Conservation (phyloP, 2,888 invertebrate genomes). For the Tolmerus cingulatus region DNA sequence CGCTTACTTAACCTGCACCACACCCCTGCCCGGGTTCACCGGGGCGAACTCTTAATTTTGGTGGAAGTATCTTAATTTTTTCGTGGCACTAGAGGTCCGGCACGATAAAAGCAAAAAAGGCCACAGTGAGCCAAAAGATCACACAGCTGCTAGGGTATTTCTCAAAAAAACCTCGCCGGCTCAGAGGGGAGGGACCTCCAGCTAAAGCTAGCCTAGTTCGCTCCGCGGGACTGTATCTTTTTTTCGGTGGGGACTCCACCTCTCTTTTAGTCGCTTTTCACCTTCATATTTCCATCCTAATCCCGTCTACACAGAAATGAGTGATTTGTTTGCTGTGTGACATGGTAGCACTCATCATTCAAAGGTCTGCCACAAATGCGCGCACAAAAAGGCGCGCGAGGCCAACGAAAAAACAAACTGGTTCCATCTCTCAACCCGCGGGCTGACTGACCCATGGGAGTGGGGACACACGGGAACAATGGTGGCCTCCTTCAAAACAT, state of each 20-base stretch:
- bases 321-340: constrained; percentile 44
- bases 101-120: not conserved
- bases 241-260: not conserved
- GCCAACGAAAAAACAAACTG: not conserved
- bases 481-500: not conserved
- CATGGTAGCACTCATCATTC: constrained; percentile 44
- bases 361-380: not conserved
- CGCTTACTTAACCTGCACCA: not conserved
- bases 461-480: not conserved
- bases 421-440: not conserved
- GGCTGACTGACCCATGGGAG: not conserved
- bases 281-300: constrained; percentile 27
- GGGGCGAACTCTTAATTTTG: constrained; percentile 1
- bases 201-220: constrained; percentile 6
- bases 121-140: not conserved
- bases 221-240: not conserved
- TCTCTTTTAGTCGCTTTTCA: not conserved
- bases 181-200: not conserved
- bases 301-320: constrained; percentile 22
- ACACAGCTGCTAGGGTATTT: not conserved
- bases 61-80: constrained; percentile 5
- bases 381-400: not conserved
- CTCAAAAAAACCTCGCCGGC: not conserved
- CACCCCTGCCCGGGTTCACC: not conserved
- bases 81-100: not conserved